Percentiles rank a stretch among this genome's conserved stretches.
These are phyloP conservation scores for Platycheirus albimanus DNA, from an alignment of 2,888 invertebrate species.

Conservation along the genomic window DNA sequence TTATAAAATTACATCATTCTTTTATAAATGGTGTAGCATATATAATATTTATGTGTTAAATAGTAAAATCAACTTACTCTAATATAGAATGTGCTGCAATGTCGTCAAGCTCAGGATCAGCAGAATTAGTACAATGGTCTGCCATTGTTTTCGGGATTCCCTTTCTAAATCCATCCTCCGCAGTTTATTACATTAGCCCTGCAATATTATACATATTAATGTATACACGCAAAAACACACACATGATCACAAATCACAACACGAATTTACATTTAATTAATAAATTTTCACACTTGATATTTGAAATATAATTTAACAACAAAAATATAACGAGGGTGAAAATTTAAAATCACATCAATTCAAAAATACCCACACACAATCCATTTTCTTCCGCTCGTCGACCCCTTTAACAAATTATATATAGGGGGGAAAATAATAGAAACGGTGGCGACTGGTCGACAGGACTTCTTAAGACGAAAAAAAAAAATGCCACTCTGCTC, in stretches of 20 bases:
- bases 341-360: constrained; percentile 56
- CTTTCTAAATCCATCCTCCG: constrained; percentile 62
- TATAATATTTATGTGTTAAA: constrained; percentile 9
- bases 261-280: constrained; percentile 34
- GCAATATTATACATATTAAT: constrained; percentile 42
- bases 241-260: constrained; percentile 29
- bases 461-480: constrained; percentile 63
- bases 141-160: constrained; percentile 65
- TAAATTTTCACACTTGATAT: constrained; percentile 45
- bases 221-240: constrained; percentile 25
- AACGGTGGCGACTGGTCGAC: constrained; percentile 57
- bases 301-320: constrained; percentile 29
- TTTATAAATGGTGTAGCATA: constrained; percentile 7
- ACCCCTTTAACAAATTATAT: constrained; percentile 18
- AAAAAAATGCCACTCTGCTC: constrained; percentile 59
- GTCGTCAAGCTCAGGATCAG: constrained; percentile 51
- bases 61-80: constrained; percentile 61
- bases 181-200: constrained; percentile 52
- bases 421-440: constrained; percentile 17
- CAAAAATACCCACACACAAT: constrained; percentile 64
- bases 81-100: constrained; percentile 46
- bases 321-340: constrained; percentile 41
- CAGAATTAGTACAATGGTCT: constrained; percentile 58
- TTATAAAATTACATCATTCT: constrained; percentile 46
- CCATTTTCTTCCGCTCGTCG: constrained; percentile 43